Evolutionary conservation across 2,888 invertebrate species (phyloP), one percentile per base, ranked within the genome.

Genomic region (Trichacis sp.): DNA sequence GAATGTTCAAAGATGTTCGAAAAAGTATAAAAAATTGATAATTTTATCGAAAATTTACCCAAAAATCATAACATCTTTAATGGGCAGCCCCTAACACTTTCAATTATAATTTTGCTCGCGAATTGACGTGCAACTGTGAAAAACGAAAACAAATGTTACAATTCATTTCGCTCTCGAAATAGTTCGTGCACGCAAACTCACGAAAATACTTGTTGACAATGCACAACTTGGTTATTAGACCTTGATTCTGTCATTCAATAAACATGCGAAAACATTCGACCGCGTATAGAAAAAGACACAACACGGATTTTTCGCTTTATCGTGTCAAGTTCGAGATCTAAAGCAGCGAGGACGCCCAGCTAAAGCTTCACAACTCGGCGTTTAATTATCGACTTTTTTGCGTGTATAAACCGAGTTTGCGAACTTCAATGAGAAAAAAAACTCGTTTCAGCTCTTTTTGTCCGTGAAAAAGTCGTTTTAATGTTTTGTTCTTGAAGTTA

Each of bases 171-270:
- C 8, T 3, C n/a, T 33, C 33, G 11, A n/a, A 33, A 33, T 33
- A 3, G 33, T 33, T 33, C n/a, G 33, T 33, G 52, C 38, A 33
- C 50, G 45, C 36, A 46, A 40, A 43, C 40, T 18, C 40, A 20
- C 6, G 33, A 20, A 52, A 59, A 52, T 52, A 59, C 59, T 59
- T 59, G 59, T 59, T 59, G 59, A 59, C 51, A 52, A 59, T 42
- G 47, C 52, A 29, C 51, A 40, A 52, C 40, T 30, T 38, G n/a
- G 38, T 24, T 29, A 33, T 51, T 33, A 33, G 33, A 33, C 33
- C 33, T 33, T 33, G 33, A 6, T 33, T 3, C 30, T 15, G 51
- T 56, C 56, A 56, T 49, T 38, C 38, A 30, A 20, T 20, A 17
- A 46, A 29, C 40, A 48, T 29, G 14, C 48, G 33, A 33, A 55